A percentile compares a stretch with the other conserved stretches of the same genome.
phyloP scores from a whole-genome alignment of 2,888 invertebrate species.

The Trilocha varians region DNA sequence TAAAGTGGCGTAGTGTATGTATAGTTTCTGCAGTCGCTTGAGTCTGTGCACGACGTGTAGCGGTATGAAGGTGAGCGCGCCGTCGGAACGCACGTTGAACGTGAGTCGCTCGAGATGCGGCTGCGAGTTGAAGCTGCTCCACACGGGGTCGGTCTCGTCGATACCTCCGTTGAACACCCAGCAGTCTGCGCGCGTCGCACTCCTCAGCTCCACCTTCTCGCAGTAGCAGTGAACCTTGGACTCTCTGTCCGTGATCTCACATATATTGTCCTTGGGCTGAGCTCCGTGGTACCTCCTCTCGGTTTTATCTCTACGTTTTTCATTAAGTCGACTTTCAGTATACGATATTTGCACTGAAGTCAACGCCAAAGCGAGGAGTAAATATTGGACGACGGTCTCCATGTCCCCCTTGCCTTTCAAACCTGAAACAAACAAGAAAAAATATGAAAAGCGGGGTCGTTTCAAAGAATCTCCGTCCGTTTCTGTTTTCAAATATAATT shows the following conservation, averaged over 20 bases:
- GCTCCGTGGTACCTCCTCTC: slow-evolving; percentile 54
- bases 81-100: slow-evolving; percentile 80
- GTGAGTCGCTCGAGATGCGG: slow-evolving; percentile 78
- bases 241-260: slow-evolving; percentile 69
- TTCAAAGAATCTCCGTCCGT: background rate
- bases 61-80: slow-evolving; percentile 80
- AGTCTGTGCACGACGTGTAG: slow-evolving; percentile 78
- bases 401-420: slow-evolving; percentile 39
- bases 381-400: slow-evolving; percentile 66
- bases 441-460: slow-evolving; percentile 6
- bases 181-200: slow-evolving; percentile 81
- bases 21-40: slow-evolving; percentile 77
- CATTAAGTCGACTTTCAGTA: slow-evolving; percentile 68
- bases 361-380: slow-evolving; percentile 64
- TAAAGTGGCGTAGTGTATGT: slow-evolving; percentile 82
- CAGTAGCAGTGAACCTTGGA: slow-evolving; percentile 80
- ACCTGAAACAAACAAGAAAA: slow-evolving; percentile 58
- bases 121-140: slow-evolving; percentile 82
- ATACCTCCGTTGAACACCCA: slow-evolving; percentile 82
- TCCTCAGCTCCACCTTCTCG: slow-evolving; percentile 67
- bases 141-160: slow-evolving; percentile 79
- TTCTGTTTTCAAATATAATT: background rate
- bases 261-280: slow-evolving; percentile 68
- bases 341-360: slow-evolving; percentile 69
- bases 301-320: slow-evolving; percentile 68